These are phyloP conservation scores for Plestiodon gilberti DNA, from an alignment of 2,113 vertebrate genomes.

Conservation along the genomic window DNA sequence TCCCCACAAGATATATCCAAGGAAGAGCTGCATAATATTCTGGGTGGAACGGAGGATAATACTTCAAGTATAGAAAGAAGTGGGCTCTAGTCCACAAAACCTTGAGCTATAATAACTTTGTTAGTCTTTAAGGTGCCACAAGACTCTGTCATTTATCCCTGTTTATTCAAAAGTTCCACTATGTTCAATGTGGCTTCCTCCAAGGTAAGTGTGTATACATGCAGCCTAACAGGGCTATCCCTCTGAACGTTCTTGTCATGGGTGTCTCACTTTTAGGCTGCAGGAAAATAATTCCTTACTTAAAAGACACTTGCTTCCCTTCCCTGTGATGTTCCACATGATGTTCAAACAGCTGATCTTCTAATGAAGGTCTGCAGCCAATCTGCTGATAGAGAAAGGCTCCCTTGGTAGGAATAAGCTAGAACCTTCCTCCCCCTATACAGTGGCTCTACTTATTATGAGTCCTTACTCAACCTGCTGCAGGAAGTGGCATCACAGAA, in stretches of 20 bases:
- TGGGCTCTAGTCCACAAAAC: too few relatives aligned
- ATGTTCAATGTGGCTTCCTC: too few relatives aligned
- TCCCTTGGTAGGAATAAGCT: background rate
- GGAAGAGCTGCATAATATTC: background rate
- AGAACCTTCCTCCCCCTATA: too few relatives aligned
- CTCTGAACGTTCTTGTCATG: too few relatives aligned
- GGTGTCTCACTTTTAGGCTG: background rate
- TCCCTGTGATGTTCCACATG: background rate
- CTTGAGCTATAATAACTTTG: too few relatives aligned
- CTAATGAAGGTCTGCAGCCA: background rate
- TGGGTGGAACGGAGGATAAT: background rate
- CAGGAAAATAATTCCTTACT: background rate
- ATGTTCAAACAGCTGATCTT: background rate
- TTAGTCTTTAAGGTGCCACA: too few relatives aligned
- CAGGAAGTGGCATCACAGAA: background rate
- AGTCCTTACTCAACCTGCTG: background rate
- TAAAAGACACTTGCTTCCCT: background rate
- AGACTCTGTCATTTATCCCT: too few relatives aligned
- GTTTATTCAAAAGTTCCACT: too few relatives aligned
- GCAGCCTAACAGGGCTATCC: too few relatives aligned
- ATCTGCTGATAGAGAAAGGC: background rate
- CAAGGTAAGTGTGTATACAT: too few relatives aligned
- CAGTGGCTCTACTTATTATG: background rate
- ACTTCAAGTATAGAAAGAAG: too few relatives aligned
- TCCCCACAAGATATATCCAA: background rate